These are phyloP conservation scores for Geococcyx californianus DNA, from an alignment of 2,113 vertebrate genomes.

Conservation along the genomic window DNA sequence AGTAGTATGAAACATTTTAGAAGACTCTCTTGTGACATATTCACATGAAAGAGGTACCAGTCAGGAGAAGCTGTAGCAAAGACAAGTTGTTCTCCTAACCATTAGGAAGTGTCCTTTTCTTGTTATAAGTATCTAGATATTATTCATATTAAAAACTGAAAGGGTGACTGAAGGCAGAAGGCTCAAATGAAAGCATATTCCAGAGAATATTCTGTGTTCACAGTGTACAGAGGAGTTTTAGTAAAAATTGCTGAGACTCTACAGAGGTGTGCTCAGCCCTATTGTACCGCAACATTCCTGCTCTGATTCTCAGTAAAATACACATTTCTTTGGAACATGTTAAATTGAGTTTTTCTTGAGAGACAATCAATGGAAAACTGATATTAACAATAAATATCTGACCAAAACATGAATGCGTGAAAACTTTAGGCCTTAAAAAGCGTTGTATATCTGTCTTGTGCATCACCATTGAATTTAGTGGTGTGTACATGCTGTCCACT, in stretches of 20 bases:
- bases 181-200: neutral
- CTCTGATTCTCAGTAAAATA: neutral
- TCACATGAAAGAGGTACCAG: neutral
- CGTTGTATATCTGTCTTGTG: neutral
- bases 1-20: neutral
- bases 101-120: neutral
- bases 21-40: neutral
- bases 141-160: neutral
- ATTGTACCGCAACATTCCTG: neutral
- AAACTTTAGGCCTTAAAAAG: neutral
- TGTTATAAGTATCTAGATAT: neutral
- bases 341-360: neutral
- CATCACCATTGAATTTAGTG: neutral
- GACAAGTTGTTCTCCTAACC: neutral
- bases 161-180: neutral
- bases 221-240: neutral
- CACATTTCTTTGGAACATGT: neutral
- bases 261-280: neutral
- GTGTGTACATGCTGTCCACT: too few relatives aligned
- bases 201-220: neutral
- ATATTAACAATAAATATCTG: neutral
- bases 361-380: neutral
- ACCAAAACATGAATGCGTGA: neutral
- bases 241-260: neutral
- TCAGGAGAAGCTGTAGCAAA: neutral